phyloP scores from a whole-genome alignment of 2,888 invertebrate species.

The Parnassius orleans region DNA sequence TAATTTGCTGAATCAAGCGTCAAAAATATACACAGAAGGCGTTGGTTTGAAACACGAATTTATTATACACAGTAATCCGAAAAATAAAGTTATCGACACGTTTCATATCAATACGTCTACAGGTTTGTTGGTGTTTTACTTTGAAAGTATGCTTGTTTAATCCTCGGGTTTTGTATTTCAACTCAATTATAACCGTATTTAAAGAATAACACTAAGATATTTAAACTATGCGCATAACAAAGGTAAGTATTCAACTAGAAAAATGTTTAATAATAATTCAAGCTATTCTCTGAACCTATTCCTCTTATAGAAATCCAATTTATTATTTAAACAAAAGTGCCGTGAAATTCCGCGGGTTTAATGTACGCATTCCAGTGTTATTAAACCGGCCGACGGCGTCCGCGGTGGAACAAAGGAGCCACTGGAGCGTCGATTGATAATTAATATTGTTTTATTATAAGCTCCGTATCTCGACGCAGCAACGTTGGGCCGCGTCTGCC shows the following conservation, averaged over 20 bases:
- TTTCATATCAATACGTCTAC: conserved; percentile 18
- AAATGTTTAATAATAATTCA: conserved; percentile 36
- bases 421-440: conserved; percentile 57
- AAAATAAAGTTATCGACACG: conserved; percentile 18
- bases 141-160: conserved; percentile 3
- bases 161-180: background rate
- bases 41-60: conserved; percentile 8
- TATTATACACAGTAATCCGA: conserved; percentile 14
- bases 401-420: conserved; percentile 45
- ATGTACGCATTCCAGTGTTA: conserved; percentile 69
- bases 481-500: conserved; percentile 38
- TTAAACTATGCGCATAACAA: conserved; percentile 15
- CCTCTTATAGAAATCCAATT: conserved; percentile 63
- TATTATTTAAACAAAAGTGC: conserved; percentile 68
- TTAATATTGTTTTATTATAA: conserved; percentile 75
- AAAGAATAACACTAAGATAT: conserved; percentile 18
- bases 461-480: conserved; percentile 57
- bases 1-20: background rate
- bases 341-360: conserved; percentile 61
- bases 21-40: background rate
- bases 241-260: conserved; percentile 31
- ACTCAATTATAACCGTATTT: conserved; percentile 8
- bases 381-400: conserved; percentile 46
- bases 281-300: conserved; percentile 48
- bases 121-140: conserved; percentile 15